Percentiles rank a stretch among this genome's conserved stretches.
These are phyloP conservation scores for Melipona beecheii DNA, from an alignment of 2,888 invertebrate species.

Conservation along the genomic window DNA sequence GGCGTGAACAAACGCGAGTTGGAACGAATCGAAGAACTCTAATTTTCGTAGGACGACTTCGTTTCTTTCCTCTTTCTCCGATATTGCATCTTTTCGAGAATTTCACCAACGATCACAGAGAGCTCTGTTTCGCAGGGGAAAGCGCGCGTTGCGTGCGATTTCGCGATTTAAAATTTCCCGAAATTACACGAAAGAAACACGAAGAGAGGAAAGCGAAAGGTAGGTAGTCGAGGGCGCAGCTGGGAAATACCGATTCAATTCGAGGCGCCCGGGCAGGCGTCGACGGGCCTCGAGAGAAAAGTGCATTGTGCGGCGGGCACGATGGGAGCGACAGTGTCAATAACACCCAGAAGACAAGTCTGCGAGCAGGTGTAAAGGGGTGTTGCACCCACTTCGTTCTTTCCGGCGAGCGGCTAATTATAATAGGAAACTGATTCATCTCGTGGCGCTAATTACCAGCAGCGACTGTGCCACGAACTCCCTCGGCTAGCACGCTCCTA, in stretches of 20 bases:
- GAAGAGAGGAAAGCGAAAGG: not conserved
- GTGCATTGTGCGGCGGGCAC: constrained; percentile 45
- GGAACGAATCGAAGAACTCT: not conserved
- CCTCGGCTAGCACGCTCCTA: not conserved
- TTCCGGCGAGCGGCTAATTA: constrained; percentile 62
- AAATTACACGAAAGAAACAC: too few species aligned
- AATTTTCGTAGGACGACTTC: not conserved
- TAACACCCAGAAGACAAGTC: constrained; percentile 35
- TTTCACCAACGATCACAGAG: too few species aligned
- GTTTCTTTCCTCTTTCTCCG: too few species aligned
- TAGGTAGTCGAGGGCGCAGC: not conserved
- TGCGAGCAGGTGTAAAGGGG: constrained; percentile 42
- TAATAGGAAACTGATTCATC: constrained; percentile 64
- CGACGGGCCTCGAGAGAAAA: constrained; percentile 20
- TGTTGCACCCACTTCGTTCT: constrained; percentile 39
- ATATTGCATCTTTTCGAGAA: too few species aligned
- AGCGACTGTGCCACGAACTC: constrained; percentile 8
- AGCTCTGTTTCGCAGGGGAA: too few species aligned
- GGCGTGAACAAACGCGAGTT: not conserved
- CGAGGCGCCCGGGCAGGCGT: constrained; percentile 16
- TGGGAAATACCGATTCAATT: constrained; percentile 36
- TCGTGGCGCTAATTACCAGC: constrained; percentile 57
- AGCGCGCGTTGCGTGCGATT: too few species aligned
- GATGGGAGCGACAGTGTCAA: constrained; percentile 57
- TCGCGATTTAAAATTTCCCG: too few species aligned